Base-by-base conservation (phyloP, 2,888 invertebrate species). In the Cephus sareptanus region DNA sequence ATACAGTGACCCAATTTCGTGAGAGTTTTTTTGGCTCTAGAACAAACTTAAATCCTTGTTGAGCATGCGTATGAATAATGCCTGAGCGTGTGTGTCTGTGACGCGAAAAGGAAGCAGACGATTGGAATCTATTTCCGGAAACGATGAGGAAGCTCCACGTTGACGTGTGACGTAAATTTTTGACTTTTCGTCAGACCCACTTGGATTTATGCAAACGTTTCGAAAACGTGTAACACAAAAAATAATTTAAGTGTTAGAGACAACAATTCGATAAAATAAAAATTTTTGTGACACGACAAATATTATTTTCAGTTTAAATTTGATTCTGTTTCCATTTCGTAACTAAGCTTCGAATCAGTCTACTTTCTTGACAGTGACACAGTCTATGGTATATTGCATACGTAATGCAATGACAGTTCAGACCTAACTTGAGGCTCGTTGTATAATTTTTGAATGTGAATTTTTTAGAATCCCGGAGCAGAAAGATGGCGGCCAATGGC, bases 401-500 rank as follows among this genome's bases (percentile, higher is more conserved):
- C 23, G 23, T 9, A 56, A 23, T 15, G 40, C 40, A 56, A 56
- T 56, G 23, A 56, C 40, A 56, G 40, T 23, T 23, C 2, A 23
- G 15, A 56, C 23, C 15, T 1, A 15, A 40, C 15, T 13, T 15
- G 15, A 4, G 3, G 15, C 40, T 40, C 2, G 34, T 56, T 69
- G n/a, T 11, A 76, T 40, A 23, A 76, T 75, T 68, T 77, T 68
- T 76, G 35, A 77, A 73, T 75, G 68, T 12, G 69, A 34, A 81
- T 76, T 79, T 90, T 91, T 69, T 90, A 93, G 93, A 92, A 92
- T 86, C 91, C 93, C 89, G 92, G 92, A 88, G 92, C 93, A 86
- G 93, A 92, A 87, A 93, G 93, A 92, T 94, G 94, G 94, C 93
- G 92, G 85, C 93, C 94, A 76, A 93, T 93, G 92, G 92, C 93